Conservation (phyloP, 1,140 invertebrate species). For the Nasonia giraulti region DNA sequence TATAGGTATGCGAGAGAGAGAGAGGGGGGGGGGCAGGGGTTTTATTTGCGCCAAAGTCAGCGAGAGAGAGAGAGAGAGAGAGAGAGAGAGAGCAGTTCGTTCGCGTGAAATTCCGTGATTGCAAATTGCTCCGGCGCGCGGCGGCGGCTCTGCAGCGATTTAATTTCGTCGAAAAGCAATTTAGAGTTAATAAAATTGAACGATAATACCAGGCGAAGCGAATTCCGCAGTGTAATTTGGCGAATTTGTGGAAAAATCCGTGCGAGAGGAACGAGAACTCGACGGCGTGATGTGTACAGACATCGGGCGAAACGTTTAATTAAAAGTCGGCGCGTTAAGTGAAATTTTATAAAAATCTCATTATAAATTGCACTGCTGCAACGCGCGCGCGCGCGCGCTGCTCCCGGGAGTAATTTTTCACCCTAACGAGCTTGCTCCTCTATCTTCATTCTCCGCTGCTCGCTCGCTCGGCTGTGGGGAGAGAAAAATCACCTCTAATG, state of each 20-base stretch:
- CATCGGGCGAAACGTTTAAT: background rate
- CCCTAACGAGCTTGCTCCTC: conserved; percentile 27
- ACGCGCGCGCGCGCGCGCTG: no score
- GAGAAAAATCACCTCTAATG: conserved; percentile 36
- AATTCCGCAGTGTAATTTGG: background rate
- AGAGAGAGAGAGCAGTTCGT: no score
- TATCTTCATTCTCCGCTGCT: conserved; percentile 20
- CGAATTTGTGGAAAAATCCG: background rate
- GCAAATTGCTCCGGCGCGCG: no score
- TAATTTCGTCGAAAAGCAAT: background rate
- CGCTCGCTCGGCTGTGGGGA: background rate
- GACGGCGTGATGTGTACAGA: no score
- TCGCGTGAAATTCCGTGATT: no score
- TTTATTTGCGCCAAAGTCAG: background rate
- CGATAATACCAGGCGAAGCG: background rate
- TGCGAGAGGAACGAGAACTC: no score
- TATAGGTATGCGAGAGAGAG: background rate
- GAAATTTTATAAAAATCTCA: conserved; percentile 19
- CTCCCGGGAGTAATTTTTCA: conserved; percentile 25
- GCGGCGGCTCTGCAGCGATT: background rate
- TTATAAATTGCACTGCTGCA: background rate
- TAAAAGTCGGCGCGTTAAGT: background rate
- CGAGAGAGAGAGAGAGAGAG: no score
- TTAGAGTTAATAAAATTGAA: background rate
- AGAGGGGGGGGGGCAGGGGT: no score